Base-by-base conservation (phyloP, 92 coral and sea anemone species). In the Epizoanthus stellaris region DNA sequence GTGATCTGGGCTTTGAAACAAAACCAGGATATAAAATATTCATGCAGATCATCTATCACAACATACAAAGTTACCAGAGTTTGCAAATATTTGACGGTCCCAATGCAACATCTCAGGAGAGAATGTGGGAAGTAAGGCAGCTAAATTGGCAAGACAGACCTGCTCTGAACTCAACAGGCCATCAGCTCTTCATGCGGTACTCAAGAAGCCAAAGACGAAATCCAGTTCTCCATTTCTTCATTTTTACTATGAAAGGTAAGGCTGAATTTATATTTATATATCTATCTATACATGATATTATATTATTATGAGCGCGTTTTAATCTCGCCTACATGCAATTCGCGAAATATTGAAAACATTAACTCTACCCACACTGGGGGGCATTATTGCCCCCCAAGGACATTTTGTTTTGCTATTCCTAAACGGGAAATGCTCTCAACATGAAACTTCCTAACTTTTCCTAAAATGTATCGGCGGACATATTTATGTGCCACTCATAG, bases 191-290 rank as follows among this genome's bases (percentile, higher is more conserved):
- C 56, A 67, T 92, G 65, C 82, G 77, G 1, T 60, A 90, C 42
- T 17, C 52, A 34, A 86, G 86, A 59, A 17, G 21, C 21, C 52
- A 42, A 36, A 23, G 54, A 2, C 15, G 45, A 7, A 45, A 65
- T 1, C 67, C 66, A 19, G 81, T 56, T 0, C 61, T 86, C n/a
- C 42, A 81, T 34, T 87, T 86, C 73, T 25, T 92, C 0, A 65
- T 90, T 53, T 89, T 85, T 34, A 85, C 95, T 34, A 87, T 82
- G 10, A 76, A 76, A 92, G 95, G 95, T 92, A 14, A 77, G 76
- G 34, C 4, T 8, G 8, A 7, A 3, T 36, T 13, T 47, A 47
- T 47, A 4, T 5, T n/a, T n/a, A n/a, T n/a, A n/a, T n/a, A 45
- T 45, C 47, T 42, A 42, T 42, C 47, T 42, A 42, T 42, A 42